Evolutionary conservation across 2,888 invertebrate genomes (phyloP).

Genomic region (Hecatera dysodea): DNA sequence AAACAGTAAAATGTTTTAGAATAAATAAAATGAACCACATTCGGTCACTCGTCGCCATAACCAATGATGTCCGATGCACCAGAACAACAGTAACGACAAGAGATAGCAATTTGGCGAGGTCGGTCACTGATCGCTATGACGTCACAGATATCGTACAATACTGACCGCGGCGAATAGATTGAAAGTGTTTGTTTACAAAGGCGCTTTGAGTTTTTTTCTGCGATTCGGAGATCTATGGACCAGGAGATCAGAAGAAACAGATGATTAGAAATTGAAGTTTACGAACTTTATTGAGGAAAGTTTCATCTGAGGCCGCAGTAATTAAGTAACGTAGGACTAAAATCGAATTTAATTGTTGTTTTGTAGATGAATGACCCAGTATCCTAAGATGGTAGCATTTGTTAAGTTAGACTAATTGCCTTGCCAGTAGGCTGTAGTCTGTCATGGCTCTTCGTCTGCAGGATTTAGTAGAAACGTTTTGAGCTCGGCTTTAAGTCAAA

Average conservation of each 20-base stretch:
- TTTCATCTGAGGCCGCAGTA: neutral
- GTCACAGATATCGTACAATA: slow-evolving; percentile 43
- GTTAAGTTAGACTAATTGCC: slow-evolving; percentile 25
- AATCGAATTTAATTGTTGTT: neutral
- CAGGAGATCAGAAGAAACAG: slow-evolving; percentile 30
- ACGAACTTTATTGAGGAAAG: neutral
- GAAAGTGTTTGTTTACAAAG: slow-evolving; percentile 13
- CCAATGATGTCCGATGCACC: slow-evolving; percentile 23
- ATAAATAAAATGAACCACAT: neutral
- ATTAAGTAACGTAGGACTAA: neutral
- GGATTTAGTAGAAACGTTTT: slow-evolving; percentile 28
- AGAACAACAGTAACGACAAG: slow-evolving; percentile 46
- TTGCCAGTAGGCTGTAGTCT: slow-evolving; percentile 8
- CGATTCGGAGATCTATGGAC: slow-evolving; percentile 1
- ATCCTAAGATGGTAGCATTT: slow-evolving; percentile 10
- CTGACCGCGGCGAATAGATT: slow-evolving; percentile 19
- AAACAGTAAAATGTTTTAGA: neutral
- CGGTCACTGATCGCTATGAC: slow-evolving; percentile 39
- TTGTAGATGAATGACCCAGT: slow-evolving; percentile 10
- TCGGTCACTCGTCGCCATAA: slow-evolving; percentile 26
- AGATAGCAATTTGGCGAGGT: slow-evolving; percentile 49
- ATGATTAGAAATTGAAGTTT: slow-evolving; percentile 6
- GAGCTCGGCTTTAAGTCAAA: slow-evolving; percentile 21
- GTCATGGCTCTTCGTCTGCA: slow-evolving; percentile 16
- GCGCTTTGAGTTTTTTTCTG: slow-evolving; percentile 24